A percentile compares a stretch with the other conserved stretches of the same genome.
phyloP scores from a whole-genome alignment of 2,797 vertebrate species.

The Sebastiscus tertius region DNA sequence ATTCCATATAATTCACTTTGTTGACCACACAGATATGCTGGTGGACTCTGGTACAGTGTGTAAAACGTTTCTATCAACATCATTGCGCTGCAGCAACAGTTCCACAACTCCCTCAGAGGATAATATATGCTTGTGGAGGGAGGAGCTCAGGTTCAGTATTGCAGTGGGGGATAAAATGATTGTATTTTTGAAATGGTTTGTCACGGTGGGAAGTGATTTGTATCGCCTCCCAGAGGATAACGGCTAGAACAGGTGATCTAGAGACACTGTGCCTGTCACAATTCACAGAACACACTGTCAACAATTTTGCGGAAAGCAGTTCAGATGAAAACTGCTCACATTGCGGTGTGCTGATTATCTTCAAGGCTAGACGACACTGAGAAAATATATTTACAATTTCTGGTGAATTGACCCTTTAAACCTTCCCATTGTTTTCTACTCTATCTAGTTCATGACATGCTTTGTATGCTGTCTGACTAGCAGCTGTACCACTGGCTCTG shows the following conservation, averaged over 20 bases:
- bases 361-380: background rate
- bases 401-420: constrained; percentile 21
- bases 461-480: constrained; percentile 45
- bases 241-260: background rate
- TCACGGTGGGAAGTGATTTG: constrained; percentile 5
- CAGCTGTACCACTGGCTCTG: constrained; percentile 51
- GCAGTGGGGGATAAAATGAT: background rate
- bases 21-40: background rate
- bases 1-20: background rate
- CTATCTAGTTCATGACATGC: constrained; percentile 16
- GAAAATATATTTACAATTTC: constrained; percentile 8
- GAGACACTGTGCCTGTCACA: background rate
- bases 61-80: background rate
- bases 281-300: background rate
- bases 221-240: background rate
- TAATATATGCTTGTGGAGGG: background rate
- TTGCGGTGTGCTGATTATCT: background rate
- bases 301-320: background rate
- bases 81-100: background rate
- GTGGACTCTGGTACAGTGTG: no score
- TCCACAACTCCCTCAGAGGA: constrained; percentile 1
- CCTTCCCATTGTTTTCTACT: background rate
- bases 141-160: background rate
- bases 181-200: background rate
- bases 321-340: background rate